These are phyloP conservation scores for Petrophora chlorosata DNA, from an alignment of 2,888 invertebrate species.

Conservation along the genomic window DNA sequence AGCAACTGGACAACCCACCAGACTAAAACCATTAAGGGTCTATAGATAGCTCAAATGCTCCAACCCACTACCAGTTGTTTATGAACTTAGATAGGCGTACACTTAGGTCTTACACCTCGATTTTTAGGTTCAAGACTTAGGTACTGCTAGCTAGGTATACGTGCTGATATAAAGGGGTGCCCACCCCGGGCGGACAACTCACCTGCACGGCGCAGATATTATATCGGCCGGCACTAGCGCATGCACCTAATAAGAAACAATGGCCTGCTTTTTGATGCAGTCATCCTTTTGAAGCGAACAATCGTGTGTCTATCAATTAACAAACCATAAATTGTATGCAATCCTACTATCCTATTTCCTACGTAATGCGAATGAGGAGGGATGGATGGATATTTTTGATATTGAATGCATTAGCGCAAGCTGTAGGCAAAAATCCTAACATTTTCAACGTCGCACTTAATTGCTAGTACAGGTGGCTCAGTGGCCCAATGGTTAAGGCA, in stretches of 20 bases:
- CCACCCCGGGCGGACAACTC: constrained; percentile 47
- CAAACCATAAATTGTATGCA: background rate
- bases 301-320: background rate
- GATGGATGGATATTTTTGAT: too few relatives aligned
- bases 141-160: background rate
- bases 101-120: background rate
- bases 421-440: too few relatives aligned
- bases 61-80: background rate
- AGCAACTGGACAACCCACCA: too few relatives aligned
- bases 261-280: constrained; percentile 22
- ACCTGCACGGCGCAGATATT: constrained; percentile 63
- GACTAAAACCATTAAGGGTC: too few relatives aligned
- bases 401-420: too few relatives aligned
- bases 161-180: constrained; percentile 9
- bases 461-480: too few relatives aligned
- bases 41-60: too few relatives aligned
- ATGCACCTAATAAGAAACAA: constrained; percentile 30
- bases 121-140: background rate
- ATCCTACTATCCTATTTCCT: background rate
- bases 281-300: constrained; percentile 13
- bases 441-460: too few relatives aligned
- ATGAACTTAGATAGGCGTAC: background rate
- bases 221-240: constrained; percentile 44
- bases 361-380: background rate
- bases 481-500: too few relatives aligned